Percentiles rank a stretch among this genome's conserved stretches.
Evolutionary conservation across 2,797 vertebrate species (phyloP).

Genomic region (Diceros bicornis): DNA sequence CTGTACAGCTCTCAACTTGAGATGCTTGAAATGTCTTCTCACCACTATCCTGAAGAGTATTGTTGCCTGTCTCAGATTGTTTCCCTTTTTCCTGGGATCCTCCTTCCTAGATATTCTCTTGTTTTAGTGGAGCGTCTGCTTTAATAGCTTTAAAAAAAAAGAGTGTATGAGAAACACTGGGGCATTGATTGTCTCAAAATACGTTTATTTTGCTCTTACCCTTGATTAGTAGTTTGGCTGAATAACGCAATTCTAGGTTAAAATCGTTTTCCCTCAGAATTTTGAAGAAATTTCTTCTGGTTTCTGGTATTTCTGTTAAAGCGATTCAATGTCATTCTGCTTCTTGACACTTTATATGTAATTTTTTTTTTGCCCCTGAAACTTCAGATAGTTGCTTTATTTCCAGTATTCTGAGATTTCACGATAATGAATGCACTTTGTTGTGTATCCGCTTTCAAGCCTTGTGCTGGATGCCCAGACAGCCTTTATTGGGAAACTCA

Average conservation of each 20-base stretch:
- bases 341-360: background rate
- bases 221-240: background rate
- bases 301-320: conserved; percentile 1
- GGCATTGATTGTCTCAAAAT: background rate
- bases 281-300: background rate
- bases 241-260: background rate
- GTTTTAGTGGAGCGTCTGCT: background rate
- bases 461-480: background rate
- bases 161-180: background rate
- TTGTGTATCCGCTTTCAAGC: background rate
- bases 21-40: background rate
- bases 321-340: background rate
- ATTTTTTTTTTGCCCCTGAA: background rate
- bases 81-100: background rate
- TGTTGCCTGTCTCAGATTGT: background rate
- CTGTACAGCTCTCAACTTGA: background rate
- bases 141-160: background rate
- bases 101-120: background rate
- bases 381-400: background rate
- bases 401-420: background rate
- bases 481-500: background rate
- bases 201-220: background rate
- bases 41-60: background rate
- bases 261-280: conserved; percentile 10
- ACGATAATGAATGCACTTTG: accelerated